These are phyloP conservation scores for Dryocosmus kuriphilus DNA, from an alignment of 2,888 invertebrate genomes.

Conservation along the genomic window DNA sequence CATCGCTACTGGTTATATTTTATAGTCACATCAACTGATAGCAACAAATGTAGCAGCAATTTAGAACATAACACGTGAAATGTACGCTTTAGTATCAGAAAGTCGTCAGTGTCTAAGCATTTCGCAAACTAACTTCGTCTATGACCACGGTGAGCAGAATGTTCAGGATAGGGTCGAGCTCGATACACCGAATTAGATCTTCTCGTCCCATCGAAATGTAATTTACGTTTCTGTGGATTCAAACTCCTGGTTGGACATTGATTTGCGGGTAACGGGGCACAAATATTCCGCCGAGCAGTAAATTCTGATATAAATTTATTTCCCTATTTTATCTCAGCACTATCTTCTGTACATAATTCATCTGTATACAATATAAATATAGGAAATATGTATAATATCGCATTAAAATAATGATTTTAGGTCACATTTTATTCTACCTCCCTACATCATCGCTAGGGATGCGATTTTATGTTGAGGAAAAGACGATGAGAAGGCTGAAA, in stretches of 20 bases:
- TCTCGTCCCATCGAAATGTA: constrained; percentile 65
- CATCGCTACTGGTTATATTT: neutral
- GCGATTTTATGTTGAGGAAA: too few relatives aligned
- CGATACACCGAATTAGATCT: constrained; percentile 62
- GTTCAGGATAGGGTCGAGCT: constrained; percentile 43
- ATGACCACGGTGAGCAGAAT: constrained; percentile 55
- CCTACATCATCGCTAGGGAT: too few relatives aligned
- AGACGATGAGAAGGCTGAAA: too few relatives aligned
- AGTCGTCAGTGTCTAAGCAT: constrained; percentile 67
- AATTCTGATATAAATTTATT: constrained; percentile 4
- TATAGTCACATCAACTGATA: neutral
- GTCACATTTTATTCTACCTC: too few relatives aligned
- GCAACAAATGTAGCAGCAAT: neutral
- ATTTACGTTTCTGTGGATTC: constrained; percentile 61
- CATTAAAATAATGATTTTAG: too few relatives aligned
- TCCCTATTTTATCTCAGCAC: neutral
- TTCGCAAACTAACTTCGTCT: constrained; percentile 69
- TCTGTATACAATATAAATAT: neutral
- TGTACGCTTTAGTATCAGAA: constrained; percentile 53
- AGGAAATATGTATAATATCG: neutral
- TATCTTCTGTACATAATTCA: neutral
- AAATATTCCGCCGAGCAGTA: constrained; percentile 27
- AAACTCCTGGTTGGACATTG: constrained; percentile 54
- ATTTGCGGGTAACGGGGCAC: constrained; percentile 54
- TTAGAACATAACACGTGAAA: constrained; percentile 15